These are phyloP conservation scores for Plusia festucae DNA, from an alignment of 2,888 invertebrate species.

Conservation along the genomic window DNA sequence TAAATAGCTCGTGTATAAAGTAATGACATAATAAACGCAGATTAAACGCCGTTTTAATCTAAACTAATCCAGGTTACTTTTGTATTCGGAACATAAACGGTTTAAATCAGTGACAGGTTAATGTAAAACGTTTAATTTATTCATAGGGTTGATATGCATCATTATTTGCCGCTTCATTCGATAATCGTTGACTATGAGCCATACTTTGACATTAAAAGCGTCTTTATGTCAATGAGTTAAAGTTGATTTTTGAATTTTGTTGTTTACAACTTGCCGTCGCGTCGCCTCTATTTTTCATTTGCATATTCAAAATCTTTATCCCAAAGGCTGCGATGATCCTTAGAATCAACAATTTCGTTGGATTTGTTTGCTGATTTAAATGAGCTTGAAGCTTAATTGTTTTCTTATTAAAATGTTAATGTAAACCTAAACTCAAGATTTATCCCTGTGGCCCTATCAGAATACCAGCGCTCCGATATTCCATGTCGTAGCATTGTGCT, in stretches of 20 bases:
- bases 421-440: neutral
- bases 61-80: conserved; percentile 28
- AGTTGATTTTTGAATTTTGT: neutral
- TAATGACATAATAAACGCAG: neutral
- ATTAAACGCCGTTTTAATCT: conserved; percentile 8
- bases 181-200: conserved; percentile 42
- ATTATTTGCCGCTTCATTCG: conserved; percentile 30
- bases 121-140: conserved; percentile 67
- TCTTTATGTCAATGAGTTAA: no score
- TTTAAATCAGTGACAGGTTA: conserved; percentile 47
- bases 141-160: conserved; percentile 55
- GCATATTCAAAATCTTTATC: conserved; percentile 48
- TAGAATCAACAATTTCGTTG: conserved; percentile 17
- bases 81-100: conserved; percentile 35
- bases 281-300: conserved; percentile 25
- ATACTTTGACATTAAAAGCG: no score
- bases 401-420: neutral
- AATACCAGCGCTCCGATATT: no score
- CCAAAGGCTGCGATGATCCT: conserved; percentile 21
- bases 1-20: neutral
- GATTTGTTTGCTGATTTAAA: conserved; percentile 19
- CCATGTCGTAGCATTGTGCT: no score
- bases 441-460: no score
- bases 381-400: conserved; percentile 1
- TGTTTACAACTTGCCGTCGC: neutral